Evolutionary conservation across 2,888 invertebrate species (phyloP), one percentile per base, ranked within the genome.

Genomic region (Dynastes grantii): DNA sequence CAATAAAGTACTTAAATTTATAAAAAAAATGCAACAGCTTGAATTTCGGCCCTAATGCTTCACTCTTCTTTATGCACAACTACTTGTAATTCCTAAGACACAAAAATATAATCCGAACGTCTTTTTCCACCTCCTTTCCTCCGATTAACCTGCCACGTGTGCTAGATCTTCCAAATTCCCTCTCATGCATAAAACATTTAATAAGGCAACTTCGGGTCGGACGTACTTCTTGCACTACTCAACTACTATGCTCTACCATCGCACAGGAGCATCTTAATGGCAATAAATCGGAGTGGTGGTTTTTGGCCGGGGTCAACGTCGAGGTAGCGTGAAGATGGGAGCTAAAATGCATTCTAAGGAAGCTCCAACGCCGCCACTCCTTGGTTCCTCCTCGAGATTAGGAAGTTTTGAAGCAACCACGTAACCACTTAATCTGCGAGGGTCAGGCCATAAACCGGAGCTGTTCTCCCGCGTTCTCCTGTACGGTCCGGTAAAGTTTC

Each of bases 381-480:
- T 78, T 76, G 78, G 81, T 81, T 82, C 32, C 32, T 68, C 13
- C 68, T 80, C 81, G 80, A 83, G 84, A 87, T 87, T 87, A 86
- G 86, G 84, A 87, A 87, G 85, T 87, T 87, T 85, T 84, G 85
- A 85, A 86, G 86, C 85, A 86, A 86, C 87, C 87, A 86, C 87
- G 86, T 87, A 86, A 87, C 87, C 87, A 86, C 87, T 87, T 87
- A 88, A 88, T 87, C 87, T 87, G 85, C 82, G 84, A 86, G 86
- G 87, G 87, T 87, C 87, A 86, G 86, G 86, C 86, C 87, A 85
- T 88, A 88, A 88, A 88, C 85, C 86, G 85, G 85, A 83, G 84
- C 84, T 84, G 77, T 67, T 67, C 73, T 82, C 84, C 83, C 84
- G 85, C 84, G 22, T 53, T 53, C 55, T 85, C 85, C 85, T 84